Evolutionary conservation across 2,888 invertebrate genomes (phyloP), one percentile per base, ranked within the genome.

Genomic region (Prosopocoilus inquinatus): DNA sequence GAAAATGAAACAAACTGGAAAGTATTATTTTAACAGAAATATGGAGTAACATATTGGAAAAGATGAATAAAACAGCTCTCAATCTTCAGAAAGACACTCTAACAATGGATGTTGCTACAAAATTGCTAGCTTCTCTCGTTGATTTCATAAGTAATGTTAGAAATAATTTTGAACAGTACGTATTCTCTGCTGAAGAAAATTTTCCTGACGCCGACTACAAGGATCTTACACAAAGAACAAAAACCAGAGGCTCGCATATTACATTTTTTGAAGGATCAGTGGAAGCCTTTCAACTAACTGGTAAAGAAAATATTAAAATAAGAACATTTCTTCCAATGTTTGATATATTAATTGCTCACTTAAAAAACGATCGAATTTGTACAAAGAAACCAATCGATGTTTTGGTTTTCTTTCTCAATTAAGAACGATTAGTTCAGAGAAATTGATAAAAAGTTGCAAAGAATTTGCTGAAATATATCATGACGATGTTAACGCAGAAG

Each of bases 201-300:
- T 57, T 58, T 55, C 60, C 60, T 47, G 57, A 64, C 59, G 58
- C 59, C 64, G 65, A 64, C 63, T 66, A 64, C 57, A 64, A 64
- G 54, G 54, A 65, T 48, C 52, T 57, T 56, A 59, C 57, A 61
- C 57, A 66, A 65, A 66, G 66, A 66, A 67, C 57, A 60, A 64
- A 52, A 64, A 46, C 55, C 49, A 59, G 62, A 60, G 66, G 66
- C 61, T 59, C 64, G 50, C 67, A 59, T 49, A 57, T 59, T 58
- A 58, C 12, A 51, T 68, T 66, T 64, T 65, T 47, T 44, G 58
- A 53, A n/a, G n/a, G n/a, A n/a, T n/a, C n/a, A n/a, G n/a, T n/a
- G n/a, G n/a, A n/a, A n/a, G n/a, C n/a, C 53, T 20, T 49, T 36
- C 49, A 49, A 49, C 49, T 53, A 64, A 58, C n/a, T 60, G 64